Conservation (phyloP, 2,797 vertebrate genomes). For the Pithecia hirsuta region DNA sequence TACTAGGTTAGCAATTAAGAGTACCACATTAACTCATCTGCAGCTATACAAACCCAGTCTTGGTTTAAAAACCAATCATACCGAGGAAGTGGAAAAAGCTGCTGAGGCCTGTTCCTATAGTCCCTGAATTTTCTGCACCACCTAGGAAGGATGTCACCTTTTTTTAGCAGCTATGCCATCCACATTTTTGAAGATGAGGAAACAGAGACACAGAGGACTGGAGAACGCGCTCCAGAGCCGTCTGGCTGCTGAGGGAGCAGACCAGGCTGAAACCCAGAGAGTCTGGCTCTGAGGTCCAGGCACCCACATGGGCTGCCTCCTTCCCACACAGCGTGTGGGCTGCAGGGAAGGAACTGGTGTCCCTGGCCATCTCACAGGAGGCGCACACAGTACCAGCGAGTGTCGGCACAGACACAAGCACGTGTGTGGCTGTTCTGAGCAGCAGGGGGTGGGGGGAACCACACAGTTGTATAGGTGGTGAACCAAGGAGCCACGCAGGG, state of each 20-base stretch:
- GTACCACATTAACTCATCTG: background rate
- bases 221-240: background rate
- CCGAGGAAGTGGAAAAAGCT: background rate
- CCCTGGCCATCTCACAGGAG: background rate
- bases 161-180: no score
- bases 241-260: background rate
- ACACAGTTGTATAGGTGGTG: background rate
- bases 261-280: background rate
- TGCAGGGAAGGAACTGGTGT: background rate
- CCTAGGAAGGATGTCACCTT: no score
- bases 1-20: no score
- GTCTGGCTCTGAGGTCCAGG: background rate
- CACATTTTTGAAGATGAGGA: background rate
- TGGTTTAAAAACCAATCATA: background rate
- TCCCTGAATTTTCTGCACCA: background rate
- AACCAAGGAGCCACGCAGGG: background rate
- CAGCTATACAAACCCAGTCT: background rate
- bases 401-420: background rate
- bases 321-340: background rate
- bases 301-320: background rate
- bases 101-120: background rate
- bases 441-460: background rate
- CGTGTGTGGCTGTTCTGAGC: fast-evolving
- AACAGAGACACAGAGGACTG: background rate
- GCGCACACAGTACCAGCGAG: background rate